Percentiles rank a stretch among this genome's conserved stretches.
Conservation (phyloP, 2,113 vertebrate genomes). For the Cepphus grylle region DNA sequence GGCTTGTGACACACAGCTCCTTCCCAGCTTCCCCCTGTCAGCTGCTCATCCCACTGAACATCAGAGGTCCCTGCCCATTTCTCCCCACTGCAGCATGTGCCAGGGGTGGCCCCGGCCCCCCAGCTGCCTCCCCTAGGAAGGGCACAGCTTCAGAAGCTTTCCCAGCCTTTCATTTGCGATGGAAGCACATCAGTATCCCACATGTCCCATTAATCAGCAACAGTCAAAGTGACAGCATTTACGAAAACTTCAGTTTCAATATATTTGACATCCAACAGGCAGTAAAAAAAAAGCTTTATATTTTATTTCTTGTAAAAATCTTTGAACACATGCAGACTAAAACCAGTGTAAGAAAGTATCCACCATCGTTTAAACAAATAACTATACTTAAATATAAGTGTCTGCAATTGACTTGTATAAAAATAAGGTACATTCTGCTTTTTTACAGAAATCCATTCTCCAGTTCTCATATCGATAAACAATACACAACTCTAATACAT, state of each 20-base stretch:
- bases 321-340: conserved; percentile 95
- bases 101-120: rapidly evolving
- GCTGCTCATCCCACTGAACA: rapidly evolving
- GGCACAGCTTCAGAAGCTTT: background rate
- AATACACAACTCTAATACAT: conserved; percentile 79
- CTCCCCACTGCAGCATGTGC: rapidly evolving
- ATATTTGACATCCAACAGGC: background rate
- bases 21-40: background rate
- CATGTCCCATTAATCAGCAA: rapidly evolving
- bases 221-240: rapidly evolving
- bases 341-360: conserved; percentile 95
- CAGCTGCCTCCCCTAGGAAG: rapidly evolving
- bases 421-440: conserved; percentile 79
- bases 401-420: conserved; percentile 89
- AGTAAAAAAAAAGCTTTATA: conserved; percentile 68
- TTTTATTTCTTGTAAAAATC: conserved; percentile 95
- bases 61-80: rapidly evolving
- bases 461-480: conserved; percentile 79
- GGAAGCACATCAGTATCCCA: background rate
- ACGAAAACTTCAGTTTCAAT: background rate
- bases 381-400: conserved; percentile 84
- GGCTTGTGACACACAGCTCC: background rate
- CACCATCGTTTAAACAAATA: conserved; percentile 86
- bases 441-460: conserved; percentile 79
- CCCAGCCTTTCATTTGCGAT: too few relatives aligned